Conservation (phyloP, 1,140 invertebrate species). For the Bathynomus jamesi region DNA sequence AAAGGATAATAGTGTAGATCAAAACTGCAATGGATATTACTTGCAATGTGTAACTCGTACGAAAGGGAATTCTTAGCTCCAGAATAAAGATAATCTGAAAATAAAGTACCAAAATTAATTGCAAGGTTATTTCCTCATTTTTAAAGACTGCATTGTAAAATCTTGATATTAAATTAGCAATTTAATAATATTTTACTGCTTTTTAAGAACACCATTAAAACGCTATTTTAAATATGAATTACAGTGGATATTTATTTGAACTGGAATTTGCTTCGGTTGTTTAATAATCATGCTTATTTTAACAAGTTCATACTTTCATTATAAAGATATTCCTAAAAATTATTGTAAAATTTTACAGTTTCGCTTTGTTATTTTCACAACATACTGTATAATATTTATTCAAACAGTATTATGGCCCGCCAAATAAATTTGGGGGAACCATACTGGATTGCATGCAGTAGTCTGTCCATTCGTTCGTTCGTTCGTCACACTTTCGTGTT, state of each 20-base stretch:
- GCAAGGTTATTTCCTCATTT: no score
- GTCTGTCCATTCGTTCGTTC: no score
- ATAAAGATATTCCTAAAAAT: background rate
- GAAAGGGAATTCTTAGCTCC: background rate
- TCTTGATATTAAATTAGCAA: background rate
- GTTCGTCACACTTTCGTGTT: no score
- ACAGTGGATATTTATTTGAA: background rate
- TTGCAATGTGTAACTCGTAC: constrained; percentile 1
- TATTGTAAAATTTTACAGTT: background rate
- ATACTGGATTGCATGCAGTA: no score
- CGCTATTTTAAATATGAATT: background rate
- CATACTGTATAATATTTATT: no score
- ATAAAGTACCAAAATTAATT: background rate
- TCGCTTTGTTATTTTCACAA: no score
- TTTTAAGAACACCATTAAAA: background rate
- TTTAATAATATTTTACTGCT: background rate
- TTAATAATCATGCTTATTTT: background rate
- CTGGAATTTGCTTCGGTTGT: background rate
- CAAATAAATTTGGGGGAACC: no score
- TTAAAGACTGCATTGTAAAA: background rate
- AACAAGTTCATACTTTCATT: background rate
- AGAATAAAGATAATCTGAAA: constrained; percentile 4
- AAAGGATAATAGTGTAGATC: background rate
- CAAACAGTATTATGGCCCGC: no score
- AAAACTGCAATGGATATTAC: background rate